Evolutionary conservation across 2,113 vertebrate genomes (phyloP).

Genomic region (Oreochromis tanganicae): DNA sequence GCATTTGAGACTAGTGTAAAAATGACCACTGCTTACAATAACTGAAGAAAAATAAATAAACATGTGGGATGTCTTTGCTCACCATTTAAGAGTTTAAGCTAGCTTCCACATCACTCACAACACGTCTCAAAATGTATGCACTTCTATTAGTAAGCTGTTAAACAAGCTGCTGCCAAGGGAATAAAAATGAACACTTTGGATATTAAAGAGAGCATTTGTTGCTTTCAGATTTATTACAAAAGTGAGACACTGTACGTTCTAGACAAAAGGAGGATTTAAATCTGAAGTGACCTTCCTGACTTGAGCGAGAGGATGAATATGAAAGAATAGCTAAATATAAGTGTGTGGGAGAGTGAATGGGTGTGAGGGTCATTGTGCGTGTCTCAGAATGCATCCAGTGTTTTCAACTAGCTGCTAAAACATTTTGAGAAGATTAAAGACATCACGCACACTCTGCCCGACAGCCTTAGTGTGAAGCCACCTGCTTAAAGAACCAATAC

Average conservation of each 20-base stretch:
- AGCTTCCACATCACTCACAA: neutral
- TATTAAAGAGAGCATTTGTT: constrained; percentile 54
- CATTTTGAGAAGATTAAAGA: neutral
- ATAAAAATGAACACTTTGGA: constrained; percentile 50
- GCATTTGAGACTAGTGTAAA: neutral
- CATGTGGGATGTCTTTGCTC: neutral
- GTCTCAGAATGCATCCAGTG: neutral
- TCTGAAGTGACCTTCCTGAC: constrained; percentile 50
- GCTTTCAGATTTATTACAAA: constrained; percentile 62
- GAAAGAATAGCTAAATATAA: constrained; percentile 27
- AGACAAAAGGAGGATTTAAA: constrained; percentile 58
- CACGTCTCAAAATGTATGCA: neutral
- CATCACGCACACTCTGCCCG: neutral
- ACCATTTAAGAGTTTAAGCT: neutral
- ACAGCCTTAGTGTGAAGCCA: neutral
- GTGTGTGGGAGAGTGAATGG: constrained; percentile 22
- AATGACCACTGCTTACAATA: neutral
- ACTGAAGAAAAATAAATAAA: neutral
- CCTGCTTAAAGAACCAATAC: neutral
- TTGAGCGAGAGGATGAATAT: constrained; percentile 31
- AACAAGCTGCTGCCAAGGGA: constrained; percentile 22
- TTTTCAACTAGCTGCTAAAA: neutral
- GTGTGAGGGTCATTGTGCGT: neutral
- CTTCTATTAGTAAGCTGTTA: constrained; percentile 52
- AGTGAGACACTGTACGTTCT: constrained; percentile 12